Percentiles rank a stretch among this genome's conserved stretches.
phyloP scores from a whole-genome alignment of 2,113 vertebrate genomes.

The Camarhynchus parvulus region DNA sequence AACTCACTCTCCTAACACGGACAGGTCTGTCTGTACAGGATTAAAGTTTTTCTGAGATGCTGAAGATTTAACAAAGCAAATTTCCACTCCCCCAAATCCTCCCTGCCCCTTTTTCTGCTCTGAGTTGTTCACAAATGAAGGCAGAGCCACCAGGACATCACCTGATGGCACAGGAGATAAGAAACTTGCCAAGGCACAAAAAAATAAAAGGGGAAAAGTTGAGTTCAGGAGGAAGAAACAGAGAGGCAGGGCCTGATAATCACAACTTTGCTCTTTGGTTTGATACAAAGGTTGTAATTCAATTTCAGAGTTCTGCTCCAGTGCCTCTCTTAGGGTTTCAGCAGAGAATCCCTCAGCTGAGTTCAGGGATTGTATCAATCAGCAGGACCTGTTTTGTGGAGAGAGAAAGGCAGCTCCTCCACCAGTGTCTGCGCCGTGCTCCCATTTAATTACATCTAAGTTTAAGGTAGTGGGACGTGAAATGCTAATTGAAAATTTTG shows the following conservation, averaged over 20 bases:
- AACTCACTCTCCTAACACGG: not conserved
- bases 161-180: not conserved
- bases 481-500: slow-evolving; percentile 74
- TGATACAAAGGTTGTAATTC: slow-evolving; percentile 45
- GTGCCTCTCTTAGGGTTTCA: not conserved
- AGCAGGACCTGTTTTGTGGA: not conserved
- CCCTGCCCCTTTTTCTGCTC: not conserved
- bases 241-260: not conserved
- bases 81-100: not conserved
- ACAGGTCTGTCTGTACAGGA: not conserved
- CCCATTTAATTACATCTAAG: slow-evolving; percentile 59
- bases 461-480: slow-evolving; percentile 59
- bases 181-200: not conserved
- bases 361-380: not conserved
- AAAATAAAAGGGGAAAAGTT: not conserved
- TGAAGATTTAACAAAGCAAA: not conserved
- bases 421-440: not conserved
- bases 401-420: not conserved
- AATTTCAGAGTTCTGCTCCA: slow-evolving; percentile 32
- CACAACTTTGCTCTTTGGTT: slow-evolving; percentile 1
- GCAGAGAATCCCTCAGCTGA: not conserved
- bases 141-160: not conserved
- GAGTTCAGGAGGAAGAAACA: not conserved
- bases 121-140: not conserved
- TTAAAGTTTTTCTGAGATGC: not conserved